Evolutionary conservation across 2,888 invertebrate species (phyloP).

Genomic region (Amphipyra tragopoginis): DNA sequence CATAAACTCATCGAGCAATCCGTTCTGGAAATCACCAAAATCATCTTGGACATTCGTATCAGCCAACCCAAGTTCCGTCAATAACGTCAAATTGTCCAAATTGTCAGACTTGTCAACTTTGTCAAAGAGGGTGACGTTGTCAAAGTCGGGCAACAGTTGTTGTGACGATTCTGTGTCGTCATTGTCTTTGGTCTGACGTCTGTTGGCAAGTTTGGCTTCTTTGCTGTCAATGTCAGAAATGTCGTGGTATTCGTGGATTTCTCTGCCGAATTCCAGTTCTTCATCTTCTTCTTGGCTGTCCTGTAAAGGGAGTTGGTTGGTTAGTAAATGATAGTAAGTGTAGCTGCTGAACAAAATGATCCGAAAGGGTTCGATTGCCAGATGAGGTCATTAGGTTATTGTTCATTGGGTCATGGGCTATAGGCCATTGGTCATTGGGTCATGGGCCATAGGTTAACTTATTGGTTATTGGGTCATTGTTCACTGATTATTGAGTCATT

Average conservation of each 20-base stretch:
- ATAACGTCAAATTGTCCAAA: conserved; percentile 79
- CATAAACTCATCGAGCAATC: conserved; percentile 73
- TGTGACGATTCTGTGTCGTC: conserved; percentile 78
- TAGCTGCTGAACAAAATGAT: too few species aligned
- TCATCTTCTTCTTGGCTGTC: conserved; percentile 86
- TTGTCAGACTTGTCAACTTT: conserved; percentile 65
- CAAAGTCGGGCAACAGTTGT: conserved; percentile 78
- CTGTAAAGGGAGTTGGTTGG: conserved; percentile 7
- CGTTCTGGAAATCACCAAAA: conserved; percentile 86
- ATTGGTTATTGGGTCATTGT: too few species aligned
- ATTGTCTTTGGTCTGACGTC: conserved; percentile 77
- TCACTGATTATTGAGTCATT: too few species aligned
- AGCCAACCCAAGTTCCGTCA: conserved; percentile 90
- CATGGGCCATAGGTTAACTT: too few species aligned
- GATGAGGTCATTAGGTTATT: too few species aligned
- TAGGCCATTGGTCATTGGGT: too few species aligned
- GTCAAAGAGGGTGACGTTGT: conserved; percentile 59
- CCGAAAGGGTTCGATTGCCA: too few species aligned
- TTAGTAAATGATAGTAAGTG: neutral
- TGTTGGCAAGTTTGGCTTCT: conserved; percentile 78
- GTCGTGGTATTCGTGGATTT: conserved; percentile 86
- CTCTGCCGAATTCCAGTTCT: conserved; percentile 86
- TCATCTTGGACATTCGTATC: conserved; percentile 81
- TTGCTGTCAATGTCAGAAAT: conserved; percentile 79
- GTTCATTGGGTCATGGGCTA: too few species aligned